Evolutionary conservation across 2,113 vertebrate species (phyloP), one percentile per base, ranked within the genome.

Genomic region (Trinectes maculatus): DNA sequence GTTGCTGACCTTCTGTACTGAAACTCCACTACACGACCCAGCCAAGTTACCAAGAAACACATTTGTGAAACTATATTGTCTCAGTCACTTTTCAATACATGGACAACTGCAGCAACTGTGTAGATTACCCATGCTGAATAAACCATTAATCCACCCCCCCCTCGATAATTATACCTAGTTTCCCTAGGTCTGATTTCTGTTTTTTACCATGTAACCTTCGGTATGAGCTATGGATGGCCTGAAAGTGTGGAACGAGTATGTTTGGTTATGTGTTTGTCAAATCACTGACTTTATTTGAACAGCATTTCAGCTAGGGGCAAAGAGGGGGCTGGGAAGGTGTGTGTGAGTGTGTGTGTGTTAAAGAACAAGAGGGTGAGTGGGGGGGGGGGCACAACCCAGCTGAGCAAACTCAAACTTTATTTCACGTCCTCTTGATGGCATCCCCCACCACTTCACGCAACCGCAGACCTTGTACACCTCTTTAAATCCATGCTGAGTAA

Each of bases 381-480:
- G 43, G 2, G 16, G 52, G 22, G 44, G 34, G 49, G 42, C 37
- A 55, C 12, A 39, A 21, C 59, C 60, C 87, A 93, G 91, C 91
- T 93, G 91, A 91, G 86, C 85, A 93, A 92, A 93, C 91, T 71
- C 54, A 71, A 66, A 87, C 85, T 82, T 83, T 76, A 90, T 84
- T 92, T 91, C 88, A 91, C 89, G 90, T 89, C 89, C 91, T 87
- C 80, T 83, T 15, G 71, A 85, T 60, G 54, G 54, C 49, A 71
- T 53, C 73, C 79, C 77, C 80, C 84, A 69, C 76, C 71, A 65
- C 65, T 64, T 56, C 65, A 86, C 80, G 79, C 69, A 51, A 26
- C 48, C 25, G 52, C 52, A 70, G 29, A 62, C 56, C 43, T 37
- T 21, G 57, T 36, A 57, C 56, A 63, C 43, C 16, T 44, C 53